Base-by-base conservation (phyloP, 1,140 invertebrate species). In the Ditylenchus dipsaci region DNA sequence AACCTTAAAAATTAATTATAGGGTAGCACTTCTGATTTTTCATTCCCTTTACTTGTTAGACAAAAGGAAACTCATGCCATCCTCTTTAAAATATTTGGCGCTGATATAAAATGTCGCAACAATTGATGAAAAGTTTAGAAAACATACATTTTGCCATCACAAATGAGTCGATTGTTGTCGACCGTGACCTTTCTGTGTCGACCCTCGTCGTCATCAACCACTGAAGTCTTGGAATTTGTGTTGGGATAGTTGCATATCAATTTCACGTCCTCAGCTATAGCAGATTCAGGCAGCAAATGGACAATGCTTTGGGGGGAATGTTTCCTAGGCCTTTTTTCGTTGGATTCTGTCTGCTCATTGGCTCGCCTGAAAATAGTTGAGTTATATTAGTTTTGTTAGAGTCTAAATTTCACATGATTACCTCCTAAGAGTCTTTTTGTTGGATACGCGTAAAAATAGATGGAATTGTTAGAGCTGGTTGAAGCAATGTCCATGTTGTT, bases 401-500 rank as follows among this genome's bases (percentile, higher is more conserved):
- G 15, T 53, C 11, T 7, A 21, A 7, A 53, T 53, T 21, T 53
- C 49, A 53, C 23, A 11, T n/a, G 43, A 45, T 13, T 59, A 65
- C 63, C 63, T 65, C n/a, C 63, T 3, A 23, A 65, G 33, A 21
- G 63, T 65, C 27, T 65, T 65, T 38, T 65, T 65, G 63, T 65
- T 65, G 63, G 42, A 56, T 65, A 65, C 13, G 63, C 42, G 27
- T 65, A 65, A n/a, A 29, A 65, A 65, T 61, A 65, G 7, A 19
- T 58, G 8, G 57, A 56, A 21, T n/a, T 21, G 8, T 7, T 65
- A 8, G 63, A 26, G n/a, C 21, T 56, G 38, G n/a, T 65, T 3
- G 63, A 65, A 7, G 53, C 72, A 67, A 74, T 71, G 56, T 71
- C 69, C 38, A 71, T 8, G 21, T 58, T 23, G 8, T 17, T 68